These are phyloP conservation scores for Morus bassanus DNA, from an alignment of 2,797 vertebrate species.

Conservation along the genomic window DNA sequence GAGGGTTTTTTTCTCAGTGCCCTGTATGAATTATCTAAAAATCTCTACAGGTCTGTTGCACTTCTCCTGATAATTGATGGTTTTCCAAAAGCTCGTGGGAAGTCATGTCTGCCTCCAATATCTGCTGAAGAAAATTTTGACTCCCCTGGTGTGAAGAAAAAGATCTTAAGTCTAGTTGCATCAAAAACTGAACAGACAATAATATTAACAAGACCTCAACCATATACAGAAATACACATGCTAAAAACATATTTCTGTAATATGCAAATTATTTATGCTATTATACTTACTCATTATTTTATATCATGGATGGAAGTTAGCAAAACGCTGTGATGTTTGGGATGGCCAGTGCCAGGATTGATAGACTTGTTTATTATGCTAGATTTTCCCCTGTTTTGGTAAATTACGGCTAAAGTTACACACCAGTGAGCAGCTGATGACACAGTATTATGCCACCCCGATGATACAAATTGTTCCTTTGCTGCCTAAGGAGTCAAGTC, in stretches of 20 bases:
- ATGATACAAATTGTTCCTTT: not conserved
- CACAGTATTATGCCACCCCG: not conserved
- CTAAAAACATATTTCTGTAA: not conserved
- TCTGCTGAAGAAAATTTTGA: not conserved
- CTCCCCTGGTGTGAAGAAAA: not conserved
- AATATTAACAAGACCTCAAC: not conserved
- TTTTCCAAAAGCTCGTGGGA: not conserved
- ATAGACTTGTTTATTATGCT: not conserved
- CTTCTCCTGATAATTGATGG: not conserved
- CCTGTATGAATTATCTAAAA: rapidly evolving
- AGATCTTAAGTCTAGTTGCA: rapidly evolving
- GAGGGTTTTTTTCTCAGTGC: not conserved
- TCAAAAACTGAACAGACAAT: not conserved
- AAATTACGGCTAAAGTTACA: not conserved
- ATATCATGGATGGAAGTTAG: rapidly evolving
- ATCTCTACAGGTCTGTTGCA: not conserved
- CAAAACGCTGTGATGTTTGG: not conserved
- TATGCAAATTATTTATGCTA: not conserved
- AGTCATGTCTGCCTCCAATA: not conserved
- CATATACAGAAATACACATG: no score
- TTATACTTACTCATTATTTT: not conserved
- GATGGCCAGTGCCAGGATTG: not conserved
- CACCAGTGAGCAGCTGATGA: not conserved
- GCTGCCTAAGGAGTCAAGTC: not conserved
- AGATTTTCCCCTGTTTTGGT: not conserved